Evolutionary conservation across 2,888 invertebrate species (phyloP), one percentile per base, ranked within the genome.

Genomic region (Orthosia incerta): DNA sequence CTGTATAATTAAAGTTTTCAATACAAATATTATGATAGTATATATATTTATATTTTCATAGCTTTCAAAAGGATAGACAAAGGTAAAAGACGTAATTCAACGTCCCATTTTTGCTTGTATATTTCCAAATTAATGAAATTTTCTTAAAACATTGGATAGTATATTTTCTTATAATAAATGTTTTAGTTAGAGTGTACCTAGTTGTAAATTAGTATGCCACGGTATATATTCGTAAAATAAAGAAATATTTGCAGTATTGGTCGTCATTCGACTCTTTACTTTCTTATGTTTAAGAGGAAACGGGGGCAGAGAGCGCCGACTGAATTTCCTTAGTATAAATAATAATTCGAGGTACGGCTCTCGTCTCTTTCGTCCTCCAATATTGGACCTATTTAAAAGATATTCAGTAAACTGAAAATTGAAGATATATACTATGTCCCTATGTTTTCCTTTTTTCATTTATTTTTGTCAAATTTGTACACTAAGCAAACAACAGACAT

Each of bases 51-150:
- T 90, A 88, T 93, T 89, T 92, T 93, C 83, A 86, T 95, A 96
- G 96, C 96, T 96, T 95, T 90, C 96, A 96, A 93, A 95, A 94
- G 95, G 95, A 95, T 73, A 95, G 91, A 91, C 95, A 95, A 94
- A 96, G 96, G 96, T 96, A 95, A 94, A 89, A 88, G 83, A 82
- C 73, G 71, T 75, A 64, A 57, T 78, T 84, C 72, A 83, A 71
- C 76, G 76, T 81, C 71, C 56, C 76, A 75, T 63, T 69, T 61
- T 68, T 70, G 71, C 62, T 71, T 56, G 26, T 15, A 50, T 31
- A 9, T 60, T 53, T 55, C 15, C 20, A 50, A 72, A 66, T 65
- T 31, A 63, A 73, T 23, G 16, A 55, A 31, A 48, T 64, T 66
- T 60, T 20, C n/a, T 39, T 12, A 55, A 51, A 18, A 23, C 12